Conservation (phyloP, 1,140 invertebrate genomes). For the Tribolium castaneum region DNA sequence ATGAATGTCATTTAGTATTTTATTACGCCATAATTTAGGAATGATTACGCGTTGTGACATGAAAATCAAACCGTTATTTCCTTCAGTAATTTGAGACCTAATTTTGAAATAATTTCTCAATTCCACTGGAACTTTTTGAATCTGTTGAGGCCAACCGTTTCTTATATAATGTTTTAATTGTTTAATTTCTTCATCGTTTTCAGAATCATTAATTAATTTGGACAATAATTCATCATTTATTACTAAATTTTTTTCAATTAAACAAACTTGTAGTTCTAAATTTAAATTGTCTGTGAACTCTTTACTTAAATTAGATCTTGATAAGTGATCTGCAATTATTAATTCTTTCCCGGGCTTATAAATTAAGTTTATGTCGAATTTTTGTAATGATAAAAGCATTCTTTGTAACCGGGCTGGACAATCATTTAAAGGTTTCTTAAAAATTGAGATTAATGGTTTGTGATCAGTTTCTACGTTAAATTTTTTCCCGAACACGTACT, state of each 20-base stretch:
- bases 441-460: constrained; percentile 52
- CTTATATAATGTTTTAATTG: constrained; percentile 10
- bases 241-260: constrained; percentile 35
- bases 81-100: too few relatives aligned
- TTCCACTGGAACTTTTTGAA: neutral
- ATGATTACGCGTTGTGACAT: too few relatives aligned
- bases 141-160: constrained; percentile 27
- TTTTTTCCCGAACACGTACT: constrained; percentile 50
- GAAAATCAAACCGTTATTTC: too few relatives aligned
- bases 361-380: constrained; percentile 47
- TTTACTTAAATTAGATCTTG: constrained; percentile 44
- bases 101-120: too few relatives aligned
- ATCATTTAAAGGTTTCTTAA: constrained; percentile 46
- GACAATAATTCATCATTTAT: constrained; percentile 2
- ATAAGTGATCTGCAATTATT: constrained; percentile 59
- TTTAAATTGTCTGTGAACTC: constrained; percentile 28
- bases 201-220: constrained; percentile 7
- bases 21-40: too few relatives aligned
- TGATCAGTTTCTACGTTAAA: constrained; percentile 50
- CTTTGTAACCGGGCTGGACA: constrained; percentile 42
- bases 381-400: constrained; percentile 48
- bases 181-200: constrained; percentile 17
- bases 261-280: constrained; percentile 42
- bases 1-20: too few relatives aligned
- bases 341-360: constrained; percentile 54